phyloP scores from a whole-genome alignment of 1,140 invertebrate species.

The Protaetia brevitarsis region DNA sequence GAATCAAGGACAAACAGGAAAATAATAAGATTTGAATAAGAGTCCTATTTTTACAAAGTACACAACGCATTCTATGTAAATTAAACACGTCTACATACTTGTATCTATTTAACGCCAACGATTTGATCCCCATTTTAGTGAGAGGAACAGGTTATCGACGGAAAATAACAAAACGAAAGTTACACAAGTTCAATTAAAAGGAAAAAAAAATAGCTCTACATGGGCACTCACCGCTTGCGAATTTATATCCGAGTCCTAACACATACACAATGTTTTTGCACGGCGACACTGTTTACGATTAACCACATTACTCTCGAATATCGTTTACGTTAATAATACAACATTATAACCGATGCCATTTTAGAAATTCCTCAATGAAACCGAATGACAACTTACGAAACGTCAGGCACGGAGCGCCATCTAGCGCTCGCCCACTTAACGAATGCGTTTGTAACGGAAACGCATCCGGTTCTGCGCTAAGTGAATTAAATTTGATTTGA shows the following conservation, averaged over 20 bases:
- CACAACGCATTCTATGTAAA: too few relatives aligned
- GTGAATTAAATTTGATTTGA: constrained; percentile 25
- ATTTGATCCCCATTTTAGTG: too few relatives aligned
- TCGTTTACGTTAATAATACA: constrained; percentile 3
- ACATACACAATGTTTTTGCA: neutral
- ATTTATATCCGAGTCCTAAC: neutral
- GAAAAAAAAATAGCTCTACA: constrained; percentile 1
- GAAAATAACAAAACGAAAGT: constrained; percentile 9
- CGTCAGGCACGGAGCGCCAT: neutral
- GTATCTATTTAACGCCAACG: too few relatives aligned
- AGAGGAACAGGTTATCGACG: neutral
- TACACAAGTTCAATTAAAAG: neutral
- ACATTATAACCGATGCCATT: neutral
- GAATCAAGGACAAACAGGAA: neutral
- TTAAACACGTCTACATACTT: too few relatives aligned
- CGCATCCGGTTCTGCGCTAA: constrained; percentile 20
- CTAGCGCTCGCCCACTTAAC: too few relatives aligned
- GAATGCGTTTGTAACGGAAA: constrained; percentile 4
- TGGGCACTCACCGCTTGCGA: neutral
- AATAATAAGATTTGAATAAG: too few relatives aligned
- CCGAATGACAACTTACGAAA: constrained; percentile 9
- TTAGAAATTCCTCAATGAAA: neutral
- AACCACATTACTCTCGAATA: constrained; percentile 1
- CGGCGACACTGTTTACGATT: neutral
- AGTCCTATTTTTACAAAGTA: too few relatives aligned